Evolutionary conservation across 2,888 invertebrate genomes (phyloP), one percentile per base, ranked within the genome.

Genomic region (Drosophila anceps): DNA sequence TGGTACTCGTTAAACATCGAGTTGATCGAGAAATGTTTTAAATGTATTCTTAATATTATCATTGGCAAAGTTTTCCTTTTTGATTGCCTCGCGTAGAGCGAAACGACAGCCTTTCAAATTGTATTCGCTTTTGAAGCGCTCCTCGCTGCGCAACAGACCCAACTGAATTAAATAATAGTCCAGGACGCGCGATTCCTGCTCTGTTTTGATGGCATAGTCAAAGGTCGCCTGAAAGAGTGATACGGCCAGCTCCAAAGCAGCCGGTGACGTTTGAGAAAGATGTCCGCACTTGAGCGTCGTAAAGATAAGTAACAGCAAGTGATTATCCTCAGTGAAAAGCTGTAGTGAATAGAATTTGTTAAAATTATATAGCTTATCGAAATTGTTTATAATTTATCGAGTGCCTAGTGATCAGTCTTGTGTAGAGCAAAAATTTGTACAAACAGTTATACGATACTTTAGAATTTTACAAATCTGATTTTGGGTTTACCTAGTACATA

Each of bases 141-240:
- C 88, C 76, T 93, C 93, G 58, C 88, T 86, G 39, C 91, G 92
- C 58, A 93, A 54, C 15, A 93, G 69, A 8, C 91, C 91, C 60
- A 93, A 77, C 68, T 93, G 93, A 69, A 90, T 91, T 0, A 93
- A 81, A 27, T 91, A 89, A 81, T 92, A 93, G 73, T 93, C 92
- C 35, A 91, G 69, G 0, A 93, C 91, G 10, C 93, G 91, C 1
- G 83, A 77, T 39, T 93, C 90, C 73, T 93, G 93, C 35, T 92
- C 81, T 2, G 91, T 92, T 67, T 91, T 74, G 10, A 91, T 79
- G 4, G 93, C 93, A 79, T 91, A 92, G 12, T 91, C 92, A 66
- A 92, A 91, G 2, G 91, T 89, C 60, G 93, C 91, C 58, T 89
- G 86, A 68, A 84, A 92, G 3, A 93, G 65, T 0, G 82, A 82